A percentile compares a stretch with the other conserved stretches of the same genome.
phyloP scores from a whole-genome alignment of 1,140 invertebrate species.

The Cydia strobilella region DNA sequence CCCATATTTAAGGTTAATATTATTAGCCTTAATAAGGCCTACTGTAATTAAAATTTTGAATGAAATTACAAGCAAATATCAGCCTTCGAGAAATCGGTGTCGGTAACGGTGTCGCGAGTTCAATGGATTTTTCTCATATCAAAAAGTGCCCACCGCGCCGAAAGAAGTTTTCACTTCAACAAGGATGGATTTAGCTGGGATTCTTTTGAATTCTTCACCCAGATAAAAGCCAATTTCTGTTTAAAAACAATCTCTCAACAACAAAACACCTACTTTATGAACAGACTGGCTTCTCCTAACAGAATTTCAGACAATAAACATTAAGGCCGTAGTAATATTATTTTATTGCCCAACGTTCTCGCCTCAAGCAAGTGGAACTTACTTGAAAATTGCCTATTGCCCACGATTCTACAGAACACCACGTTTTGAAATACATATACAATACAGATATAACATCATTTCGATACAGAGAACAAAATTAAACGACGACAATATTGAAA shows the following conservation, averaged over 20 bases:
- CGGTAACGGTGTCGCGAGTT: no score
- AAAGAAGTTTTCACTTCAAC: no score
- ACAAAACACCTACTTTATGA: not conserved
- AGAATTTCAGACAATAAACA: constrained; percentile 49
- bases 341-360: constrained; percentile 47
- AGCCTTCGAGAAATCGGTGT: no score
- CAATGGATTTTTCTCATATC: no score
- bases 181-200: no score
- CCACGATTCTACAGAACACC: constrained; percentile 5
- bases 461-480: not conserved
- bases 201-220: no score
- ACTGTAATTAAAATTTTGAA: no score
- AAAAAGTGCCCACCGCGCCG: no score
- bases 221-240: not conserved
- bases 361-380: constrained; percentile 52
- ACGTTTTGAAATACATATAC: constrained; percentile 1
- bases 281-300: not conserved
- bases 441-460: not conserved
- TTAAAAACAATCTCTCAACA: not conserved
- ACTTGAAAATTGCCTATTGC: constrained; percentile 52
- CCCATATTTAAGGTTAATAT: no score
- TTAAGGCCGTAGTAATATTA: constrained; percentile 51
- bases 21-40: no score
- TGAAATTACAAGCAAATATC: no score
- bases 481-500: not conserved